Conservation (phyloP, 2,113 vertebrate genomes). For the rat (Rattus norvegicus) region GRCr8 NC_086028.1:102242501-102243000, state of each 20-base stretch:
- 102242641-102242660: neutral
- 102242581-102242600: neutral
- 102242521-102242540: neutral
- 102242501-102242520: neutral
- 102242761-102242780: neutral
- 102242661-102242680: neutral
- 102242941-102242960: neutral
- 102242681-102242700: neutral
- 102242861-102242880: neutral
- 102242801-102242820: neutral
- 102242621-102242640: too few species aligned
- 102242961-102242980: neutral
- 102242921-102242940: neutral
- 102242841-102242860: neutral
- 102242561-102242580: neutral
- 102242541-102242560: neutral
- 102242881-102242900: neutral
- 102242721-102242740: neutral
- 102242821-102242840: neutral
- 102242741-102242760: neutral
- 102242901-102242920: neutral
- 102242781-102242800: neutral
- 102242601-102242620: neutral
- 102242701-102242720: neutral
- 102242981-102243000: too few species aligned